Conservation (phyloP, 2,797 vertebrate species). For the Erpetoichthys calabaricus region DNA sequence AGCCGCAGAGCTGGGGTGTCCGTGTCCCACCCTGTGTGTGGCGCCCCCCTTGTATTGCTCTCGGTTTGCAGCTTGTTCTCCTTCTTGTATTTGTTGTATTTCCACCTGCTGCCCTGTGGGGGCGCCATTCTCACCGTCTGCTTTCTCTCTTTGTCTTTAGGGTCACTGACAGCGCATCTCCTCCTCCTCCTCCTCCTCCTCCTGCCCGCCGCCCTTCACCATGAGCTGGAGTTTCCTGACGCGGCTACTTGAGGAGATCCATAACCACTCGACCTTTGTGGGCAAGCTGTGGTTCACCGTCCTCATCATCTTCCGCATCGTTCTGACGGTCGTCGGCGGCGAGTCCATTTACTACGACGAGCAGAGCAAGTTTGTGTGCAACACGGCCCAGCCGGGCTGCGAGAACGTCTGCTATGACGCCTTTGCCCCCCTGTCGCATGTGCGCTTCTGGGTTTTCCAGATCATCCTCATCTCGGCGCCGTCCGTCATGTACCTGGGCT, state of each 20-base stretch:
- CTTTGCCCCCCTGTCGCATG: conserved; percentile 87
- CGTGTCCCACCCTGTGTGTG: no score
- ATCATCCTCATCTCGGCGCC: conserved; percentile 88
- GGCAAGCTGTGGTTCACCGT: conserved; percentile 97
- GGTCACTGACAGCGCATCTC: no score
- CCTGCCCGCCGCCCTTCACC: conserved; percentile 55
- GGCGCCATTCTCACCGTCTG: not conserved
- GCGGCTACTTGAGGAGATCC: conserved; percentile 94
- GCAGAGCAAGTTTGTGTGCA: conserved; percentile 95
- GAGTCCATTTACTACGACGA: conserved; percentile 97
- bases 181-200: not conserved
- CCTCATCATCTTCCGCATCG: conserved; percentile 91
- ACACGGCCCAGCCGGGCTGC: conserved; percentile 90
- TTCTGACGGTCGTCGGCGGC: conserved; percentile 91
- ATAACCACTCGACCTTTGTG: conserved; percentile 97
- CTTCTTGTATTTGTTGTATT: not conserved
- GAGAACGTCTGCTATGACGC: conserved; percentile 95
- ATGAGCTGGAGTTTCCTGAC: conserved; percentile 99
- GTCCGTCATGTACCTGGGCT: conserved; percentile 88
- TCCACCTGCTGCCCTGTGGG: not conserved
- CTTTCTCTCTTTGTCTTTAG: not conserved
- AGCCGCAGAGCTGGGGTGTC: no score
- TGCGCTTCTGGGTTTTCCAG: conserved; percentile 97
- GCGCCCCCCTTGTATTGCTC: no score
- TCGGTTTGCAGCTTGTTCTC: not conserved